Evolutionary conservation across 2,113 vertebrate genomes (phyloP), one percentile per base, ranked within the genome.

Genomic region (Microcebus ravelobensis): DNA sequence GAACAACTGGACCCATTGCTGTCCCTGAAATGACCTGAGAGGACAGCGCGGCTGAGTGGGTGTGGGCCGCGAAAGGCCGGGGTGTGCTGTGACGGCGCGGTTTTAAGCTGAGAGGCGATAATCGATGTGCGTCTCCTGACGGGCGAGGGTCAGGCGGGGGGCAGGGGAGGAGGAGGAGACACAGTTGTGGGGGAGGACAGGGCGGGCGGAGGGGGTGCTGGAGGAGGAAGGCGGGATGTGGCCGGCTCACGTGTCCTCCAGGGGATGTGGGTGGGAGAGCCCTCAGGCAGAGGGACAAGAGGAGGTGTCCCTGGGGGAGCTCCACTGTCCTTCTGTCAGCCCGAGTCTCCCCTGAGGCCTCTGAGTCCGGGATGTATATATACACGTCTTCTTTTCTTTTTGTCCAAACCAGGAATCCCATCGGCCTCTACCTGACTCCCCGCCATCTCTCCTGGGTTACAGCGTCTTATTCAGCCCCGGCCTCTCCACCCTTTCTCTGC

Each of bases 251-350:
- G 71, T 1, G 34, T 57, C 68, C 27, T 90, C 80, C 29, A 50
- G 14, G 0, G 0, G 74, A n/a, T 1, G 3, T 1, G 36, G 25
- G 23, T 10, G n/a, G 39, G 4, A 61, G 34, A 63, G 34, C 25
- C n/a, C 52, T 65, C 1, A 55, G 85, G 39, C 27, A 59, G 7
- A n/a, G 65, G 63, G 39, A 27, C 50, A 0, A 0, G 15, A 27
- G 61, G 20, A 34, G 1, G 29, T 48, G 67, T 74, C 27, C 27
- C 63, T n/a, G 59, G 21, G 42, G 25, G 34, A 13, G 77, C 73
- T 34, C 34, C n/a, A 14, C 25, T 87, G 14, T 71, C 80, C 2
- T 4, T 52, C 59, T 52, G 57, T 68, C 48, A 61, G 34, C 36
- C 34, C 67, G 14, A 21, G 39, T 73, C 61, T 88, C 39, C 17